Evolutionary conservation across 2,888 invertebrate genomes (phyloP).

Genomic region (Caenorhabditis imperialis): DNA sequence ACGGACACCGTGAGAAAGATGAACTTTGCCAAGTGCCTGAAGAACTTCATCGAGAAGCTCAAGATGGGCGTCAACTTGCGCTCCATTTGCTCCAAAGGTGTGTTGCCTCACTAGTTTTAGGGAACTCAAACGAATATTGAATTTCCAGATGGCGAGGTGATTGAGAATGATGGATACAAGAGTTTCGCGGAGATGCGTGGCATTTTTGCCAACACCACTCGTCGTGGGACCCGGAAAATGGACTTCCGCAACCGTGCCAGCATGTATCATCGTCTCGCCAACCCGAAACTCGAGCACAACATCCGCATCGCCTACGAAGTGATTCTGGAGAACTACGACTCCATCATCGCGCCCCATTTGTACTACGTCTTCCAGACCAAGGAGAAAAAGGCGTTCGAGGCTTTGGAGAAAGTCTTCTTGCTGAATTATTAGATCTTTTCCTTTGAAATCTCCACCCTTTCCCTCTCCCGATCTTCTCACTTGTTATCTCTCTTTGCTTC

Average conservation of each 20-base stretch:
- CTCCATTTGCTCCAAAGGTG: too few relatives aligned
- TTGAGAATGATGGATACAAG: too few relatives aligned
- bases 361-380: not conserved
- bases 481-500: too few relatives aligned
- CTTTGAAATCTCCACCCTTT: not conserved
- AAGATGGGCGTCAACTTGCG: not conserved
- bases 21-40: not conserved
- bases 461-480: not conserved
- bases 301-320: constrained; percentile 9
- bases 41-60: not conserved
- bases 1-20: not conserved
- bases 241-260: not conserved
- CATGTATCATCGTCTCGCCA: constrained; percentile 1
- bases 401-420: constrained; percentile 5
- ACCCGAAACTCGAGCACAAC: not conserved
- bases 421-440: not conserved
- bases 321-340: constrained; percentile 10
- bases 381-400: not conserved
- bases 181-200: too few relatives aligned
- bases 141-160: too few relatives aligned
- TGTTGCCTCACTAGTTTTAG: too few relatives aligned
- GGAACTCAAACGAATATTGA: too few relatives aligned
- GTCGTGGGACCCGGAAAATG: not conserved
- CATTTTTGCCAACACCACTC: not conserved
- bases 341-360: not conserved